Evolutionary conservation across 2,113 vertebrate species (phyloP).

Genomic region (Pedetes capensis): DNA sequence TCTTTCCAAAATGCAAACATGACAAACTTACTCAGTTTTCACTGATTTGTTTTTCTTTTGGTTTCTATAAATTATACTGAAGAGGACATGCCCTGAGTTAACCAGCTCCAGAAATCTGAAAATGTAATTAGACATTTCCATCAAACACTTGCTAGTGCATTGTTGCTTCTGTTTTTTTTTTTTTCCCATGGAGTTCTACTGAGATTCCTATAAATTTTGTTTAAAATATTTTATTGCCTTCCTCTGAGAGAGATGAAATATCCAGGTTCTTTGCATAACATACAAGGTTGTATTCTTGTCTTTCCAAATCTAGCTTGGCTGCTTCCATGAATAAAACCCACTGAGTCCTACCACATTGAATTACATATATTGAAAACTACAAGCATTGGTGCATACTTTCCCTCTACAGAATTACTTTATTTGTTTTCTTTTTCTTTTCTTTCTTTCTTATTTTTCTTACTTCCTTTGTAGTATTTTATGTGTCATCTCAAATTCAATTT

Average conservation of each 20-base stretch:
- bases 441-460: neutral
- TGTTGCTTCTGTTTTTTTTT: neutral
- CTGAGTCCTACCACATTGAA: neutral
- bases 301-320: neutral
- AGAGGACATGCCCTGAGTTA: neutral
- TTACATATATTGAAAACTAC: neutral
- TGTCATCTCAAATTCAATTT: neutral
- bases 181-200: neutral
- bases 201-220: neutral
- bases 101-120: neutral
- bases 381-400: fast-evolving
- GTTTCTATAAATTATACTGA: neutral
- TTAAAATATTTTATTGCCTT: neutral
- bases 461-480: neutral
- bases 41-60: neutral
- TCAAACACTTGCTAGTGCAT: neutral
- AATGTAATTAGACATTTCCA: neutral
- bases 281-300: neutral
- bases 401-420: neutral
- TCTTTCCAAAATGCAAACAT: neutral
- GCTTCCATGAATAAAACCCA: fast-evolving
- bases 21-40: neutral
- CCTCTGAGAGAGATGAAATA: neutral
- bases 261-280: neutral
- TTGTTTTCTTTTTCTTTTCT: neutral